Evolutionary conservation across 1,140 invertebrate genomes (phyloP).

Genomic region (Macrobrachium rosenbergii): DNA sequence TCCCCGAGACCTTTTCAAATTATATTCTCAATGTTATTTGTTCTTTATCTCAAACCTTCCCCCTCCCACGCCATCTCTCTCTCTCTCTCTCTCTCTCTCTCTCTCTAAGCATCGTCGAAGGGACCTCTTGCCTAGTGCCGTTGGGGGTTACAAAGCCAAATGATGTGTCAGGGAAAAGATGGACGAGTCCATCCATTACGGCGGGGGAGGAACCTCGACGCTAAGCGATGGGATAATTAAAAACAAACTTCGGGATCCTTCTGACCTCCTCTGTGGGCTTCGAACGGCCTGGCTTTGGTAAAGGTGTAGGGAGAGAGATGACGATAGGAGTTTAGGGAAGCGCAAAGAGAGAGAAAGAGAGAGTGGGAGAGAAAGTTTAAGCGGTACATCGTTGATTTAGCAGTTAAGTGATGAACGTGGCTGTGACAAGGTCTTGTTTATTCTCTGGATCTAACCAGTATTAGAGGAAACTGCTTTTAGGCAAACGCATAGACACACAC

Average conservation of each 20-base stretch:
- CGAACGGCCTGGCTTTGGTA: neutral
- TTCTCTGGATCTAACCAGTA: too few relatives aligned
- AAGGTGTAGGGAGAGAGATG: neutral
- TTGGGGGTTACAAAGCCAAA: conserved; percentile 3
- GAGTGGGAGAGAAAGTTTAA: neutral
- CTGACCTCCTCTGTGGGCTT: neutral
- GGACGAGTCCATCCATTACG: conserved; percentile 57
- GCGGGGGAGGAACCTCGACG: conserved; percentile 46
- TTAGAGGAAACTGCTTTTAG: too few relatives aligned
- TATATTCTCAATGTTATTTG: neutral
- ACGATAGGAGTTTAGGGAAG: neutral
- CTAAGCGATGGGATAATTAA: conserved; percentile 60
- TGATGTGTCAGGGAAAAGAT: conserved; percentile 55
- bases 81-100: neutral
- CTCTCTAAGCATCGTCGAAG: neutral
- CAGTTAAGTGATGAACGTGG: too few relatives aligned
- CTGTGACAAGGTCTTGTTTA: too few relatives aligned
- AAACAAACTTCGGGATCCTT: conserved; percentile 33
- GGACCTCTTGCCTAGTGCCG: neutral
- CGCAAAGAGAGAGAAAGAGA: neutral
- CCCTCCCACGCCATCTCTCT: neutral
- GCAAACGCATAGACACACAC: too few relatives aligned
- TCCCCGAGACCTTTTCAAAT: too few relatives aligned
- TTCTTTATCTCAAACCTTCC: neutral
- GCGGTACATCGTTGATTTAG: neutral